Base-by-base conservation (phyloP, 2,113 vertebrate species). In the Trinectes maculatus region DNA sequence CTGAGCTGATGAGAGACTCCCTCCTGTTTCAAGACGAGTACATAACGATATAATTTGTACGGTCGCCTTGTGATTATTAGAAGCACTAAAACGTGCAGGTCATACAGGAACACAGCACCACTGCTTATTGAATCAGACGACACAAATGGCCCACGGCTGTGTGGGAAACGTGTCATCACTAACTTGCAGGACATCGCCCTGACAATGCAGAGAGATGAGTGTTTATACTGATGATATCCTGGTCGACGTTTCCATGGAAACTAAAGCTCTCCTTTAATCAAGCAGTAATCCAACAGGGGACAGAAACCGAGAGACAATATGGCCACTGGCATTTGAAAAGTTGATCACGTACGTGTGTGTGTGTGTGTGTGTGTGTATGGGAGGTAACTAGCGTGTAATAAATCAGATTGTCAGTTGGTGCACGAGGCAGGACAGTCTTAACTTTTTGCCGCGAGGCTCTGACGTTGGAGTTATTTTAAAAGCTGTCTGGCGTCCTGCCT, bases 231-330 rank as follows among this genome's bases (percentile, higher is more conserved):
- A n/a, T n/a, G n/a, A n/a, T n/a, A n/a, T 60, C 79, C 43, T 77
- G 60, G 42, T 66, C 34, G 57, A 65, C n/a, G 74, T 89, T 86
- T 79, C 85, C 74, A 83, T 85, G 70, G 79, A 49, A 84, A 88
- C 82, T 56, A 48, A 28, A 47, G 72, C 48, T 77, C 53, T 68
- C 24, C 74, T 75, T 80, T 85, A 77, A 86, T 81, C 68, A 84
- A 78, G 79, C 53, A 33, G 18, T 61, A 84, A 82, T 88, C 80
- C 80, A 78, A 57, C 74, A 71, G 74, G 61, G 62, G 52, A 75
- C 74, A 54, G 53, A 75, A 80, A 65, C 7, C 44, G 44, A 71
- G 60, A 74, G 46, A 81, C 77, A 78, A 53, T 66, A 76, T 78
- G 80, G 73, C 78, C 73, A 52, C 44, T 77, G 77, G 73, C 81